Evolutionary conservation across 2,888 invertebrate species (phyloP).

Genomic region (Trissolcus japonicus): DNA sequence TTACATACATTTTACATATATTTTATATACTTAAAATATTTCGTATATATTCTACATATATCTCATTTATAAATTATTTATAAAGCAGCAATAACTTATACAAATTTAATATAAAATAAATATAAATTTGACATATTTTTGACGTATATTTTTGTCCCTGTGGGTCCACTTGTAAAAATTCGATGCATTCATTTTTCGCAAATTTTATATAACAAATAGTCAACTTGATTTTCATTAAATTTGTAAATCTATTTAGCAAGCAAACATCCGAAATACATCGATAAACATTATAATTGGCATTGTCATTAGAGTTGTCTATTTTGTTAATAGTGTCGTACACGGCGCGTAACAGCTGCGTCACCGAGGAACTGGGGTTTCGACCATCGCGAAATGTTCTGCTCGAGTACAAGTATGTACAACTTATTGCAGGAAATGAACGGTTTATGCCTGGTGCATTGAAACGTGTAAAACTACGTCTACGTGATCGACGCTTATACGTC

Average conservation of each 20-base stretch:
- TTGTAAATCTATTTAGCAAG: conserved; percentile 3
- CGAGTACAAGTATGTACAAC: conserved; percentile 34
- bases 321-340: conserved; percentile 39
- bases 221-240: too few relatives aligned
- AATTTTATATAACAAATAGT: not conserved
- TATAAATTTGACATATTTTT: too few relatives aligned
- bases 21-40: too few relatives aligned
- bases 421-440: conserved; percentile 56
- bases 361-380: conserved; percentile 2
- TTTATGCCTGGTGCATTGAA: conserved; percentile 26
- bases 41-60: too few relatives aligned
- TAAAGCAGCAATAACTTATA: too few relatives aligned
- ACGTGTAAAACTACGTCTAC: conserved; percentile 46
- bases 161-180: not conserved
- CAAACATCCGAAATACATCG: conserved; percentile 1
- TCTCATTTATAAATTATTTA: too few relatives aligned
- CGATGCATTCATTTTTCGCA: not conserved
- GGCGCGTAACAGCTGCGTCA: conserved; percentile 41
- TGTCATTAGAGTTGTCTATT: conserved; percentile 45
- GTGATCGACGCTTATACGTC: conserved; percentile 44
- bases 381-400: conserved; percentile 29
- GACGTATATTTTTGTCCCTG: too few relatives aligned
- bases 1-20: too few relatives aligned
- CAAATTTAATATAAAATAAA: too few relatives aligned
- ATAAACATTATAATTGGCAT: conserved; percentile 41